These are phyloP conservation scores for Drosophila kohkoa DNA, from an alignment of 1,140 invertebrate genomes.

Conservation along the genomic window DNA sequence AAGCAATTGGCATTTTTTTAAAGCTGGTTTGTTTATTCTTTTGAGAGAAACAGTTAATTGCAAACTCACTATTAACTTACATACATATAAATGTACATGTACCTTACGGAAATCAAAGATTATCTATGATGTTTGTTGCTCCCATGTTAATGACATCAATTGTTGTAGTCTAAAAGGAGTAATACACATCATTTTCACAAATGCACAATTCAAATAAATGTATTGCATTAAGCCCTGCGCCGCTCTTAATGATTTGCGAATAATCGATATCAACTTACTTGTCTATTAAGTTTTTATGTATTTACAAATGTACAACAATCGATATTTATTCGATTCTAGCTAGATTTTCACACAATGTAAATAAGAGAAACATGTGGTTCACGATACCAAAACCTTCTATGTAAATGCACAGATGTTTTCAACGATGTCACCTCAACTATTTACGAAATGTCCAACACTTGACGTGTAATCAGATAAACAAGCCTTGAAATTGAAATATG, in stretches of 20 bases:
- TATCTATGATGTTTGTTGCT: neutral
- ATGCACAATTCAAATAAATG: neutral
- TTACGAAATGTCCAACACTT: too few species aligned
- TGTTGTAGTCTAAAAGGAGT: neutral
- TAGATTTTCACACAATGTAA: too few species aligned
- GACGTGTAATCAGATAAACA: too few species aligned
- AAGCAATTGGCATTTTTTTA: slow-evolving; percentile 12
- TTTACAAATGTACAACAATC: too few species aligned
- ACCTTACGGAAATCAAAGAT: neutral
- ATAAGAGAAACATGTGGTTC: too few species aligned
- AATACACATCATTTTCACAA: neutral
- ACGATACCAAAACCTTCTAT: too few species aligned
- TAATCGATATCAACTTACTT: slow-evolving; percentile 23
- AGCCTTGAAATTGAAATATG: too few species aligned
- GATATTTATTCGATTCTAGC: too few species aligned
- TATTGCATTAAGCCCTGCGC: neutral
- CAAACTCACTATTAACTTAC: slow-evolving; percentile 36
- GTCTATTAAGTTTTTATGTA: too few species aligned
- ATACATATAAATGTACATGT: neutral
- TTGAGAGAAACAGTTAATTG: slow-evolving; percentile 26
- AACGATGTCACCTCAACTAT: too few species aligned
- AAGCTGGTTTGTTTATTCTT: slow-evolving; percentile 38
- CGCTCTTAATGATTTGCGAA: slow-evolving; percentile 3
- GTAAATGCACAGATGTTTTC: too few species aligned
- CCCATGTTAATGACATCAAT: neutral